Evolutionary conservation across 2,113 vertebrate species (phyloP).

Genomic region (Tachysurus vachellii): DNA sequence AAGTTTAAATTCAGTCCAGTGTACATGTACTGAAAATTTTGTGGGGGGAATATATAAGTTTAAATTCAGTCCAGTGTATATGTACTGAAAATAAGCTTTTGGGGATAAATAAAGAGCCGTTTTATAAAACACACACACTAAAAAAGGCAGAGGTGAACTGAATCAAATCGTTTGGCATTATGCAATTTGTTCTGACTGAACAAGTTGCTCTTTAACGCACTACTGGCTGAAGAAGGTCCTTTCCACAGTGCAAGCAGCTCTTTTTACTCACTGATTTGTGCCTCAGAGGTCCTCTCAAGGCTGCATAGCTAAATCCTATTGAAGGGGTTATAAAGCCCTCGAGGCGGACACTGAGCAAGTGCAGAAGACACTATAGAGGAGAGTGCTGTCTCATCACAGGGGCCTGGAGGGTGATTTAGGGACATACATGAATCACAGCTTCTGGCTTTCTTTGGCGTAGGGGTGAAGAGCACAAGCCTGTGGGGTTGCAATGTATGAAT

Average conservation of each 20-base stretch:
- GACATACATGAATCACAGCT: conserved; percentile 58
- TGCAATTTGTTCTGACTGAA: conserved; percentile 22
- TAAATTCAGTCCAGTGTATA: neutral
- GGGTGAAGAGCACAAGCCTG: conserved; percentile 14
- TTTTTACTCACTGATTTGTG: conserved; percentile 59
- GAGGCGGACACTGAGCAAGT: conserved; percentile 45
- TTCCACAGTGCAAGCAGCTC: conserved; percentile 23
- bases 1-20: neutral
- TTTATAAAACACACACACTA: neutral
- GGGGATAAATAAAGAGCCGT: neutral
- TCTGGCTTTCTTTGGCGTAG: conserved; percentile 12
- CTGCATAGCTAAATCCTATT: conserved; percentile 51
- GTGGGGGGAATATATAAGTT: too few species aligned
- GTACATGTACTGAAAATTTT: neutral
- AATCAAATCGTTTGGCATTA: neutral
- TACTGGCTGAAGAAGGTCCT: neutral
- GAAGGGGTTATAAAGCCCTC: conserved; percentile 54
- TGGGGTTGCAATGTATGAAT: conserved; percentile 34
- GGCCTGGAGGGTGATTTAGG: conserved; percentile 36
- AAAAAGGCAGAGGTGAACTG: neutral
- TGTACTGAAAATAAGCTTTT: neutral
- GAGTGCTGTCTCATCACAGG: conserved; percentile 45
- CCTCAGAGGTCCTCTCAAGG: conserved; percentile 48
- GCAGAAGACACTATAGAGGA: conserved; percentile 44
- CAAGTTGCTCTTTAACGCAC: conserved; percentile 14